phyloP scores from a whole-genome alignment of 2,888 invertebrate genomes.

The Spodoptera exigua region DNA sequence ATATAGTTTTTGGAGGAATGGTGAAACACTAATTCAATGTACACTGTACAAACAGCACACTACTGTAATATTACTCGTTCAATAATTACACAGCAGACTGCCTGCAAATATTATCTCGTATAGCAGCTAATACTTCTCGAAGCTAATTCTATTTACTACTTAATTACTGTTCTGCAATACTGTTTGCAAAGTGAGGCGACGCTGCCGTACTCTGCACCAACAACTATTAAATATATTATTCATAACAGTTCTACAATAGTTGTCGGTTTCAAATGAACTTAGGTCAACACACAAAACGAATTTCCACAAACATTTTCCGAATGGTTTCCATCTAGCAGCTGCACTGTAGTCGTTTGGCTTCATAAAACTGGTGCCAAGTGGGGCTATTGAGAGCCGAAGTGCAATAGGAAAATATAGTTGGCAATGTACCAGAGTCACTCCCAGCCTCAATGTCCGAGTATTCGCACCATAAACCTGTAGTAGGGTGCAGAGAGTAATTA shows the following conservation, averaged over 20 bases:
- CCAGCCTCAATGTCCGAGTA: constrained; percentile 16
- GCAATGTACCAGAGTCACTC: constrained; percentile 34
- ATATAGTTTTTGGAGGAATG: no score
- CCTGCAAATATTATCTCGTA: constrained; percentile 21
- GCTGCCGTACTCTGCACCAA: background rate
- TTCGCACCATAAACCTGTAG: constrained; percentile 36
- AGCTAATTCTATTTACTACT: constrained; percentile 32
- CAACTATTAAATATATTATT: no score
- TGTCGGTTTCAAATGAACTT: background rate
- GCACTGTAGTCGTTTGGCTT: constrained; percentile 16
- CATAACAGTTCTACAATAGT: no score
- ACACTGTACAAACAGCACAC: no score
- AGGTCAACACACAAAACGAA: background rate
- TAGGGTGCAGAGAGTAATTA: constrained; percentile 33
- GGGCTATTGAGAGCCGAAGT: constrained; percentile 15
- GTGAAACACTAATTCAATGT: no score
- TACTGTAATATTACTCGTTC: constrained; percentile 7
- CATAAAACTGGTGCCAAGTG: constrained; percentile 37
- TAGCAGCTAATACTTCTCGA: constrained; percentile 8
- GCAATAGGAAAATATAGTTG: constrained; percentile 35
- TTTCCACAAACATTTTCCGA: constrained; percentile 5
- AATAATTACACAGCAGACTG: constrained; percentile 9
- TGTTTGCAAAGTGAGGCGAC: constrained; percentile 11
- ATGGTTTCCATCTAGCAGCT: constrained; percentile 31
- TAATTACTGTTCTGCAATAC: constrained; percentile 19